Conservation (phyloP, 2,797 vertebrate species). For the Platyrinchus mystaceus region DNA sequence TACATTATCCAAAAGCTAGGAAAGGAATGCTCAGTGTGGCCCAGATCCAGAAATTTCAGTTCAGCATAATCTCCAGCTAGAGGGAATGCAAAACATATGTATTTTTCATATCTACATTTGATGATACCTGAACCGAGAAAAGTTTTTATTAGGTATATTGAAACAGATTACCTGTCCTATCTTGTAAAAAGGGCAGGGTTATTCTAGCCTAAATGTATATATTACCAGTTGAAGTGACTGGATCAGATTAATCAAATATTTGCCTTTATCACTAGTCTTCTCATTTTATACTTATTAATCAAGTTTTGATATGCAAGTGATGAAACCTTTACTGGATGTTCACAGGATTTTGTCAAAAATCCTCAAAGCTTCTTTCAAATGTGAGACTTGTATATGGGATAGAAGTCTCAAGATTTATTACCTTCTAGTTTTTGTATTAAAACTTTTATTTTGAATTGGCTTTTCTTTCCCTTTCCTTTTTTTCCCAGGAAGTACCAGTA, state of each 20-base stretch:
- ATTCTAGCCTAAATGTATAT: neutral
- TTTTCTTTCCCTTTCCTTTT: neutral
- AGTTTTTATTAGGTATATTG: neutral
- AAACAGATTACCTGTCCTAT: neutral
- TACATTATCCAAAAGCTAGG: neutral
- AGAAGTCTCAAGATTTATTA: neutral
- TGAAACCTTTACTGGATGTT: neutral
- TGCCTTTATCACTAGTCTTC: neutral
- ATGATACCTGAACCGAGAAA: neutral
- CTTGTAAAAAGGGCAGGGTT: neutral
- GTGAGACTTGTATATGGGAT: neutral
- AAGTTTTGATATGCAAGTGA: neutral
- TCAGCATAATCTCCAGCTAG: neutral
- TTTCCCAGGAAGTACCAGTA: conserved; percentile 88
- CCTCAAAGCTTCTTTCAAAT: neutral
- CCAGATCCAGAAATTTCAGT: conserved; percentile 2
- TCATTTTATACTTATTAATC: neutral
- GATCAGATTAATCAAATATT: neutral
- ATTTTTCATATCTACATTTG: neutral
- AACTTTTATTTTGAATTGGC: neutral
- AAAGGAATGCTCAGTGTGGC: neutral
- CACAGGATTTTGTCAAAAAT: neutral
- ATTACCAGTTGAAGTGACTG: neutral
- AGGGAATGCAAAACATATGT: conserved; percentile 9
- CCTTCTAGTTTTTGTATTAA: neutral